phyloP scores from a whole-genome alignment of 2,888 invertebrate genomes.

The Cataglyphis cursor region DNA sequence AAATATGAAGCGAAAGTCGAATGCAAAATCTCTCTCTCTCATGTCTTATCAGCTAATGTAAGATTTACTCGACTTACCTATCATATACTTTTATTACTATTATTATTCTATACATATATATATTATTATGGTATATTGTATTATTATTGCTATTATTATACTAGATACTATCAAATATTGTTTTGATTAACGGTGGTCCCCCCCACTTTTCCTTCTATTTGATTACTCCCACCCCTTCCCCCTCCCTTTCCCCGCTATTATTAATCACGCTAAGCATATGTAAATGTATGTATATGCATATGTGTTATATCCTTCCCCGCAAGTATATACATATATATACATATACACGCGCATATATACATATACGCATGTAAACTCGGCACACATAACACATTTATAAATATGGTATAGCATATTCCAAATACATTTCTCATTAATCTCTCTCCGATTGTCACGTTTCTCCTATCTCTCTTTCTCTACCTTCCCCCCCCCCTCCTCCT shows the following conservation, averaged over 20 bases:
- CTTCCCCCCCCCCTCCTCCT: conserved; percentile 1
- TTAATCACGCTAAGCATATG: conserved; percentile 81
- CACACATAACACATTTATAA: conserved; percentile 80
- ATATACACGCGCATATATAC: conserved; percentile 63
- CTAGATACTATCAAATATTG: conserved; percentile 77
- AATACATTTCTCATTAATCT: conserved; percentile 62
- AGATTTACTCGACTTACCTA: conserved; percentile 72
- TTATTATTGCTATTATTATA: conserved; percentile 72
- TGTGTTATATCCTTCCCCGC: conserved; percentile 1
- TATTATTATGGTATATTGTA: conserved; percentile 71
- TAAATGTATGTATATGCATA: conserved; percentile 73
- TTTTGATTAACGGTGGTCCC: conserved; percentile 75
- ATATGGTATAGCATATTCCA: conserved; percentile 77
- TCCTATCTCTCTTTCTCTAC: conserved; percentile 46
- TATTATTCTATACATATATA: conserved; percentile 66
- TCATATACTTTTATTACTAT: conserved; percentile 68
- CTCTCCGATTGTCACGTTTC: conserved; percentile 37
- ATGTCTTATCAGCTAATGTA: conserved; percentile 81
- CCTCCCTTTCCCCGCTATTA: conserved; percentile 74
- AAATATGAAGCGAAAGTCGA: conserved; percentile 76
- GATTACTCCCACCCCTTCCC: conserved; percentile 76
- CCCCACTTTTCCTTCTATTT: conserved; percentile 67
- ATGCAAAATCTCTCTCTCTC: conserved; percentile 83
- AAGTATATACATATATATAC: conserved; percentile 59
- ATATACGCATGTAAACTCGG: conserved; percentile 70